These are phyloP conservation scores for Drosophila pseudotalamancana DNA, from an alignment of 2,888 invertebrate species.

Conservation along the genomic window DNA sequence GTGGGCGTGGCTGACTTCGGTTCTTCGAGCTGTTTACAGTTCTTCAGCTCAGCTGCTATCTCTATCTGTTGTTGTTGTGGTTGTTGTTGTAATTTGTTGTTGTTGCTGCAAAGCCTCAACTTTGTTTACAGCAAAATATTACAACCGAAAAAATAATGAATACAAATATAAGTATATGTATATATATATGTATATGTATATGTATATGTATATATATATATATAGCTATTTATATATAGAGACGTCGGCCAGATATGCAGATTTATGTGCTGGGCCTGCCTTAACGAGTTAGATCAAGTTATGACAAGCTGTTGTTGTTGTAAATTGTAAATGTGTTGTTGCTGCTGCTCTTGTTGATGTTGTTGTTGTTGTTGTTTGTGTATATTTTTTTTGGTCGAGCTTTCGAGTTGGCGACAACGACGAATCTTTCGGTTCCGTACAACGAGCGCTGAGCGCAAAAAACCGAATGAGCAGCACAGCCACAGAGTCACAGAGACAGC, in stretches of 20 bases:
- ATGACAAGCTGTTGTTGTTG: conserved; percentile 47
- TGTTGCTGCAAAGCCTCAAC: conserved; percentile 52
- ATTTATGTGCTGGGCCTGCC: conserved; percentile 40
- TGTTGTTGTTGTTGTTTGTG: conserved; percentile 8
- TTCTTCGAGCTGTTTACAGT: conserved; percentile 61
- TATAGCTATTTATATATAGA: neutral
- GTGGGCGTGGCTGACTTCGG: conserved; percentile 1
- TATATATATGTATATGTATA: conserved; percentile 1
- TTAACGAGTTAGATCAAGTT: conserved; percentile 55
- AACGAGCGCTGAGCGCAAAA: conserved; percentile 78
- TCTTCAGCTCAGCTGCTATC: conserved; percentile 67
- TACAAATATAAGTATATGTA: conserved; percentile 1
- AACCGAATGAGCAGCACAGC: conserved; percentile 77
- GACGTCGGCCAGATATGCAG: conserved; percentile 42
- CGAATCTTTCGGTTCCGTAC: conserved; percentile 74
- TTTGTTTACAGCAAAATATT: conserved; percentile 51
- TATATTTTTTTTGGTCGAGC: conserved; percentile 30
- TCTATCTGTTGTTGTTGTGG: conserved; percentile 13
- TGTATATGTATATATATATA: conserved; percentile 2
- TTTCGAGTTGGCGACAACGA: conserved; percentile 61
- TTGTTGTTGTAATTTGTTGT: conserved; percentile 18
- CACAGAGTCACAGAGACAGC: conserved; percentile 39
- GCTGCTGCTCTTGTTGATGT: too few species aligned
- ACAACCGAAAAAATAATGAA: conserved; percentile 10
- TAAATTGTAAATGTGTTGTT: conserved; percentile 49